A percentile compares a stretch with the other conserved stretches of the same genome.
Evolutionary conservation across 2,797 vertebrate species (phyloP).

Genomic region (Rousettus madagascariensis): DNA sequence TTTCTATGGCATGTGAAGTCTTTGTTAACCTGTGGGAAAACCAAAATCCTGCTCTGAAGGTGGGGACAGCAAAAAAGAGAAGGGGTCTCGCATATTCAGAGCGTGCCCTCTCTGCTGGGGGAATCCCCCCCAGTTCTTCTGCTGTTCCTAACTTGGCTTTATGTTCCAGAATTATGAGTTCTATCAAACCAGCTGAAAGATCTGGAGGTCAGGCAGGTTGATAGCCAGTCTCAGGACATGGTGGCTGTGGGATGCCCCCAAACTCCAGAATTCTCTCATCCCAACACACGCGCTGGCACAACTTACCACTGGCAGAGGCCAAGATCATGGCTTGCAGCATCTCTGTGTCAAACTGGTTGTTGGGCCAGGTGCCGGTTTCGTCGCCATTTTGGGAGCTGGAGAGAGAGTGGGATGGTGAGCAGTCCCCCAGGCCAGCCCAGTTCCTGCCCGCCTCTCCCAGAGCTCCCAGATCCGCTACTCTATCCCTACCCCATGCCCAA

Average conservation of each 20-base stretch:
- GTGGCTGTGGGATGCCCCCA: neutral
- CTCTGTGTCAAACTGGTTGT: constrained; percentile 97
- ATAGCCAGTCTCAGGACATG: neutral
- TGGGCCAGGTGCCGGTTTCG: constrained; percentile 97
- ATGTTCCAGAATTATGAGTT: neutral
- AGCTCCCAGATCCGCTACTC: neutral
- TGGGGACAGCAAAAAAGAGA: neutral
- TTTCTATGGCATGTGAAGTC: neutral
- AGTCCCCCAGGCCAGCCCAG: neutral
- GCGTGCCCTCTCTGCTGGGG: neutral
- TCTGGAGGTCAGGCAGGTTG: neutral
- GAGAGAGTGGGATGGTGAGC: constrained; percentile 56
- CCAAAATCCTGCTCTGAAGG: neutral
- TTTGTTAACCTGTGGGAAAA: neutral
- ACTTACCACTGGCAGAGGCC: constrained; percentile 95
- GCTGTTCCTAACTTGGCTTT: neutral
- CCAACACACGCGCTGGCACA: neutral
- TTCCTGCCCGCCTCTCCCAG: neutral
- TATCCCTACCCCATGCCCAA: neutral
- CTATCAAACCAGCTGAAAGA: neutral
- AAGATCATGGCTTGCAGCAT: constrained; percentile 98
- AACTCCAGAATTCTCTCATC: neutral
- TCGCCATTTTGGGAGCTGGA: constrained; percentile 93
- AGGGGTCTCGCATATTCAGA: neutral
- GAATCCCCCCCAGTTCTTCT: neutral